Evolutionary conservation across 2,888 invertebrate genomes (phyloP), one percentile per base, ranked within the genome.

Genomic region (Hydrotaea cyrtoneurina): DNA sequence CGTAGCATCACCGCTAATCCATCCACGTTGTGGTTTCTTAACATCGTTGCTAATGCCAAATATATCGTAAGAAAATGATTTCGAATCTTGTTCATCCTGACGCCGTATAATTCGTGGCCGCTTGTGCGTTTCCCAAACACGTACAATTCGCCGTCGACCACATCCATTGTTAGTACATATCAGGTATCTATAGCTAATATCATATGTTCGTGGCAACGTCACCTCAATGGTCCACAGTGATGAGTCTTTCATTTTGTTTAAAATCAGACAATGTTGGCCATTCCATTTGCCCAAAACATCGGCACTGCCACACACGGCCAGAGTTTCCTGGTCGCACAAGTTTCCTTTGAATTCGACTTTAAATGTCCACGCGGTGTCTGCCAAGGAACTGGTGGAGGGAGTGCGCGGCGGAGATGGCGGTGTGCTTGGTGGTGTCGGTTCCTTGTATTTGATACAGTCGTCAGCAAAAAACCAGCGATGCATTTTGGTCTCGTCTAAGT

Each of bases 91-190:
- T 0, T 85, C 87, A 87, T 89, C 91, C 74, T 91, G 90, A 39
- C 92, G 90, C 82, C 88, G 92, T 91, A 90, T 86, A 0, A 84
- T 92, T 83, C 97, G 93, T 23, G 97, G 95, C 62, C 93, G 92
- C 82, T 96, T 91, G 89, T 95, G 94, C 0, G 97, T 96, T 92
- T 98, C 98, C 97, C 97, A 98, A 86, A 94, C 93, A 13, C 95
- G 94, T 26, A 97, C 94, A 73, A 71, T 59, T 72, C 43, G 76
- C 23, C 2, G 46, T 19, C 5, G 46, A 8, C 71, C 84, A 46
- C 36, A 46, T 5, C 59, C 64, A 31, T 86, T 81, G 19, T 86
- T 82, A 55, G 83, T 17, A 95, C 57, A 89, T 86, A 96, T 93
- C 86, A 95, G 95, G 91, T 96, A 97, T 72, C 97, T 94, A 90